These are phyloP conservation scores for Toxotes jaculatrix DNA, from an alignment of 2,113 vertebrate genomes.

Conservation along the genomic window DNA sequence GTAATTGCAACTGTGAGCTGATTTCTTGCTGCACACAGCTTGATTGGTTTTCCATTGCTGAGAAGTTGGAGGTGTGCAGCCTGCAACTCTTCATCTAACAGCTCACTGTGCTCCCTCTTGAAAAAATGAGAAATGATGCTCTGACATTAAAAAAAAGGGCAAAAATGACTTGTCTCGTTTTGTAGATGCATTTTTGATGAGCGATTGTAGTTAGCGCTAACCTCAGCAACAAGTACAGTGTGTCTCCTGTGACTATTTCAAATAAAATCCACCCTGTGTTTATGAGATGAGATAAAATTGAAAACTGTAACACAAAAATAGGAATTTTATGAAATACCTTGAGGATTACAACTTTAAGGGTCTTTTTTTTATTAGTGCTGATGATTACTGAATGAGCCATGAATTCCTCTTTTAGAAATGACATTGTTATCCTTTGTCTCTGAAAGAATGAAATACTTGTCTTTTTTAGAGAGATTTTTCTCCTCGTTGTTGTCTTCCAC, in stretches of 20 bases:
- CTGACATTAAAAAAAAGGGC: background rate
- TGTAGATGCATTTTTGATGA: background rate
- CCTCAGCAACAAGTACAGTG: background rate
- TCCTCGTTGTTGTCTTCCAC: conserved; percentile 66
- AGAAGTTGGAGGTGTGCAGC: background rate
- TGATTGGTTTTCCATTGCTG: background rate
- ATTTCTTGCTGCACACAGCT: background rate
- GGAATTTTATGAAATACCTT: background rate
- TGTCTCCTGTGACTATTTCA: background rate
- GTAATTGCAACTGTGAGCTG: background rate
- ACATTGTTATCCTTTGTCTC: conserved; percentile 29
- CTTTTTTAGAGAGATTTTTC: conserved; percentile 59
- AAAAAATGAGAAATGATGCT: background rate
- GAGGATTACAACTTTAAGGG: background rate
- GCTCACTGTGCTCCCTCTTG: background rate
- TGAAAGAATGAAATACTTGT: conserved; percentile 55
- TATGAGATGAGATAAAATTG: background rate
- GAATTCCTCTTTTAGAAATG: conserved; percentile 8
- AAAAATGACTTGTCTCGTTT: background rate
- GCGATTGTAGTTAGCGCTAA: background rate
- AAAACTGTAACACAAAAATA: background rate
- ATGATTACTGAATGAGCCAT: background rate
- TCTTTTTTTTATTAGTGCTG: conserved; percentile 5
- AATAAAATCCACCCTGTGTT: background rate
- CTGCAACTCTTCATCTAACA: background rate